Evolutionary conservation across 2,113 vertebrate species (phyloP).

Genomic region (Hyla sarda): DNA sequence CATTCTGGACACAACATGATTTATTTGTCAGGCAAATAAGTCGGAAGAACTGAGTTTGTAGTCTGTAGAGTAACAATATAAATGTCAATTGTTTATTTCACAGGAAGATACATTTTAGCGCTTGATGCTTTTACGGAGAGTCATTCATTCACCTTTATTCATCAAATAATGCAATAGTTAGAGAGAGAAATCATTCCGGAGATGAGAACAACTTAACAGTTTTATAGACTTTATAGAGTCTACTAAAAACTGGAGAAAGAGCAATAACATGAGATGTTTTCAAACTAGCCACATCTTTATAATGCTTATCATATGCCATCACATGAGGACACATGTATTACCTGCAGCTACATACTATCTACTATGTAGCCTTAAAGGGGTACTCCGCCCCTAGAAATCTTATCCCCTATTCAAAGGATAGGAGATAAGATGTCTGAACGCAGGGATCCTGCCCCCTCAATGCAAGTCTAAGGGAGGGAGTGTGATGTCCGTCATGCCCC

Average conservation of each 20-base stretch:
- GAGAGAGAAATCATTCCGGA: background rate
- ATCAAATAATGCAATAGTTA: background rate
- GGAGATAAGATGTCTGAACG: too few species aligned
- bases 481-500: too few species aligned
- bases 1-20: conserved; percentile 23
- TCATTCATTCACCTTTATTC: background rate
- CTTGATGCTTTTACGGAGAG: background rate
- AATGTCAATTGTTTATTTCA: conserved; percentile 17
- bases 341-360: too few species aligned
- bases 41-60: background rate
- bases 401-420: too few species aligned
- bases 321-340: too few species aligned
- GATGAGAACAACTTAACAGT: background rate
- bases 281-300: background rate
- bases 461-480: too few species aligned
- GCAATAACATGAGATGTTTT: background rate
- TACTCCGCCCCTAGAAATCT: too few species aligned
- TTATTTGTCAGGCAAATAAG: conserved; percentile 34
- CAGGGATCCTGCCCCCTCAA: too few species aligned
- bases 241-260: background rate
- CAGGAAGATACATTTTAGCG: background rate
- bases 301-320: too few species aligned
- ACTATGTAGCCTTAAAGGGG: too few species aligned
- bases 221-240: background rate
- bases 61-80: conserved; percentile 1